Evolutionary conservation across 2,113 vertebrate genomes (phyloP).

Genomic region (Upupa epops): DNA sequence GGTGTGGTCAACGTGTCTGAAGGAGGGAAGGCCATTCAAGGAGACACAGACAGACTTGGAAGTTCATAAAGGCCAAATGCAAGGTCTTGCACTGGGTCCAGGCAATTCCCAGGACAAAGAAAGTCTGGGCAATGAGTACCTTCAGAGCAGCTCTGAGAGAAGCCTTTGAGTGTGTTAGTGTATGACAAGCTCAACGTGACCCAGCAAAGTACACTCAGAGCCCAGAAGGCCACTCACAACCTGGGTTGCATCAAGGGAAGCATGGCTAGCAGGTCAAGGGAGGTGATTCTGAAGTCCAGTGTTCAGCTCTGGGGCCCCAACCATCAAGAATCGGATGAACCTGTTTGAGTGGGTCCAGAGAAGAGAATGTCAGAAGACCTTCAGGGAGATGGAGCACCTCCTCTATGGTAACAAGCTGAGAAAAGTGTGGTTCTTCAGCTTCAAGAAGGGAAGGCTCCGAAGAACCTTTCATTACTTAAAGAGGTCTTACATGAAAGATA

Average conservation of each 20-base stretch:
- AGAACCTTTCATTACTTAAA: no score
- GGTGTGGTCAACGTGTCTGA: not conserved
- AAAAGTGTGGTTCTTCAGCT: not conserved
- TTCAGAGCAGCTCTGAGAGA: not conserved
- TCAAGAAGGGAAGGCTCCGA: not conserved
- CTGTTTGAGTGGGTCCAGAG: not conserved
- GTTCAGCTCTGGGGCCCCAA: not conserved
- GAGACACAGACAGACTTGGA: not conserved
- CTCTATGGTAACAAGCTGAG: not conserved
- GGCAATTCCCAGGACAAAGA: not conserved
- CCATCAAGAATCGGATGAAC: not conserved
- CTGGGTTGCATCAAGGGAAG: no score
- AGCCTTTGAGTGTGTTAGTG: not conserved
- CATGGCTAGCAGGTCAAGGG: no score
- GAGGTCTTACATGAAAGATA: no score
- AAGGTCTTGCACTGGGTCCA: no score
- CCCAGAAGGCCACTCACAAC: not conserved
- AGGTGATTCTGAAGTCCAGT: not conserved
- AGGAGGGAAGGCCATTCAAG: not conserved
- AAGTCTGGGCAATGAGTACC: not conserved
- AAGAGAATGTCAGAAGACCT: not conserved
- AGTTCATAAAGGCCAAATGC: no score
- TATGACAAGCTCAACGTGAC: not conserved
- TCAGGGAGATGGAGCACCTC: not conserved
- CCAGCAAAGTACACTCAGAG: not conserved